Base-by-base conservation (phyloP, 2,113 vertebrate species). In the Paracanthobrama guichenoti region DNA sequence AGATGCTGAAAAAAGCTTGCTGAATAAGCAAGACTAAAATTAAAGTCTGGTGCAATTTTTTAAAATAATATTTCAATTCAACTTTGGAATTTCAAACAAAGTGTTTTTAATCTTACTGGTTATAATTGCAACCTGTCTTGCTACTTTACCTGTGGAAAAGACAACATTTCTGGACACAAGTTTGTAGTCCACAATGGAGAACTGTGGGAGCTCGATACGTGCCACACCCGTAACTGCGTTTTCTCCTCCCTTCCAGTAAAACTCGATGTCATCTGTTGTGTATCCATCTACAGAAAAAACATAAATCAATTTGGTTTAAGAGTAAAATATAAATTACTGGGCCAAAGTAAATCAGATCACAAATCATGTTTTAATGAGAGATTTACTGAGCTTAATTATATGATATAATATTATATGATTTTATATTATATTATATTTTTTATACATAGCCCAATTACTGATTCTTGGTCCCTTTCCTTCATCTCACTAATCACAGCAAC, bases 211-310 rank as follows among this genome's bases (percentile, higher is more conserved):
- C 88, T 99, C 97, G 28, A 99, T 99, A 82, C 96, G 96, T 7
- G 96, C 95, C 86, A 99, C 98, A 0, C 98, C 98, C 0, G 97
- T 96, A 69, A 99, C 97, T 1, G 98, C 98, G 0, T 91, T 94
- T 81, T 99, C 95, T 53, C 97, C 98, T 20, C 98, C 98, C 87
- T 96, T 96, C 98, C 98, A 99, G 90, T 99, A 99, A 91, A 99
- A 99, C 84, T 98, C 96, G 11, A 99, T 99, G 88, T 99, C 98
- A 5, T 99, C 98, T 0, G 98, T 99, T 1, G 98, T 99, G 90
- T 99, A 99, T 85, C 98, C 98, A 88, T 99, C 98, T 99, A 91
- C 66, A 88, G 26, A 88, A 89, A n/a, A 89, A 62, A 79, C 22
- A 89, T 9, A 53, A 79, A 57, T 48, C 26, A 83, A 24, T n/a